Percentiles rank a stretch among this genome's conserved stretches.
phyloP scores from a whole-genome alignment of 2,113 vertebrate species.

The Herpailurus yagouaroundi region DNA sequence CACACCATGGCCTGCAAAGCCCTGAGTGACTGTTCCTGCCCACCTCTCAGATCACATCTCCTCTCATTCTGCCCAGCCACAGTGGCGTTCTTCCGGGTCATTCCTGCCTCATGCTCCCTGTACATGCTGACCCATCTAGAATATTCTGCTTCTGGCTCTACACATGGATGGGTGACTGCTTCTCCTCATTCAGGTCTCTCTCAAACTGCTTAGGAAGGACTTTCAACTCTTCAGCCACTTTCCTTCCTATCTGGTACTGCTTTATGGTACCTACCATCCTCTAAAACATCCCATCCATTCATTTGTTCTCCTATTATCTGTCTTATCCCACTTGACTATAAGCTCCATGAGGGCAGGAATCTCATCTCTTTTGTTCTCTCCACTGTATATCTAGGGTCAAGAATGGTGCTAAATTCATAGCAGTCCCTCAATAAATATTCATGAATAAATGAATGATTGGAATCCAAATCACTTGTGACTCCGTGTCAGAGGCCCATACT shows the following conservation, averaged over 20 bases:
- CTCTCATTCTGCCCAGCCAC: background rate
- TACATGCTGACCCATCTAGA: background rate
- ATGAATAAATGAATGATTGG: background rate
- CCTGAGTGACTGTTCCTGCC: background rate
- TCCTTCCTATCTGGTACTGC: background rate
- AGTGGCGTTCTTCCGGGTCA: background rate
- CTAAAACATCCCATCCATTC: background rate
- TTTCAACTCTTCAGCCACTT: background rate
- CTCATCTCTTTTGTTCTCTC: background rate
- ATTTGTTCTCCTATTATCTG: background rate
- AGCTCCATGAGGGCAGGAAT: background rate
- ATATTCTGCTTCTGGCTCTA: background rate
- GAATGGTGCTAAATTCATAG: background rate
- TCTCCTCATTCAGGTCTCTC: background rate
- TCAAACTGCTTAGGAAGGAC: background rate
- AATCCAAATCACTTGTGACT: conserved; percentile 22
- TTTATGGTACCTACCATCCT: background rate
- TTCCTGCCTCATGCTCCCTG: background rate
- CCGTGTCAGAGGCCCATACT: background rate
- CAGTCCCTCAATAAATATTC: background rate
- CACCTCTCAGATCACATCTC: background rate
- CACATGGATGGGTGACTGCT: background rate
- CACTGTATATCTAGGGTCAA: background rate
- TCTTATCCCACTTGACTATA: background rate
- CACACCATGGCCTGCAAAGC: background rate